Evolutionary conservation across 2,888 invertebrate species (phyloP), one percentile per base, ranked within the genome.

Genomic region (Seira sanloemensis): DNA sequence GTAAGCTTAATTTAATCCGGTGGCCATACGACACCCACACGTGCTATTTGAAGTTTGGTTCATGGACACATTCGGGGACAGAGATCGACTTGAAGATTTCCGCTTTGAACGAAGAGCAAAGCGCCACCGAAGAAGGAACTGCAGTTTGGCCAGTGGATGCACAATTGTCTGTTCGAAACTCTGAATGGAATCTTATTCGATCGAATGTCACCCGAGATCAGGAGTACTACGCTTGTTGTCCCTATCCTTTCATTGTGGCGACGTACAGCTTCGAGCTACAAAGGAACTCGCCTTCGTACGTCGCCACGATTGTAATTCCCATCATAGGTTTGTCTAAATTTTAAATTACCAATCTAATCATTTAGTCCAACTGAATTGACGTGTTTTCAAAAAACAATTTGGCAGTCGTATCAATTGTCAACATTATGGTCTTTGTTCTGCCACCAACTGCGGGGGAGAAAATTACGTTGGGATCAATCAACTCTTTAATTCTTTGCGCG

Each of bases 11-110:
- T 90, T 92, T 96, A 78, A 91, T 92, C n/a, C 91, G 93, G 84
- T 97, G 96, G 96, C 97, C 97, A 0, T 93, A 92, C 73, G 97
- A 97, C 91, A 91, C 91, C 2, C 96, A 97, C 90, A 91, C 90
- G 0, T 95, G 95, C 89, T 90, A 90, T 65, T 91, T 96, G 84
- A 93, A 93, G 90, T 93, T 97, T 85, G 95, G 95, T 0, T 96
- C 96, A 0, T 94, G 96, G 94, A 93, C 94, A 0, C 93, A 94
- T 90, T 92, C 92, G 75, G 93, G 93, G 0, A 93, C 94, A 24
- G 93, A 94, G 88, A 91, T 95, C 7, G 90, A 91, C 67, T 81
- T 91, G 69, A 89, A 90, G 78, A 78, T 80, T 7, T 19, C 37
- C 0, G 19, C 62, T 0, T n/a, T 27, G n/a, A 72, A 24, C 18